Conservation (phyloP, 1,140 invertebrate species). For the Stratiolaelaps scimitus region DNA sequence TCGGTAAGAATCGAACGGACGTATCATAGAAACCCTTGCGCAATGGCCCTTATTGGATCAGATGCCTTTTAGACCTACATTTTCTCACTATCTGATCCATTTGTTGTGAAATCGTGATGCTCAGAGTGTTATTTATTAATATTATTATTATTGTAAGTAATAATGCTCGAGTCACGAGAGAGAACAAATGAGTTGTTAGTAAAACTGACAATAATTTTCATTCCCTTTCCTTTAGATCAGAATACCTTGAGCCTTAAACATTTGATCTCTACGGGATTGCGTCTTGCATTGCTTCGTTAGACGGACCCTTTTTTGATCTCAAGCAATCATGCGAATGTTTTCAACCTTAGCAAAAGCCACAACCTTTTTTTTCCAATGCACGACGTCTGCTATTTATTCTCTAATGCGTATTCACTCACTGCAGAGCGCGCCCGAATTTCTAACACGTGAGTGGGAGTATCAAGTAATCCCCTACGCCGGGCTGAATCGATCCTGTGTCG, state of each 20-base stretch:
- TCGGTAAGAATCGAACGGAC: background rate
- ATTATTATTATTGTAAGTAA: too few species aligned
- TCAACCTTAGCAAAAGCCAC: too few species aligned
- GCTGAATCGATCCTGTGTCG: slow-evolving; percentile 1
- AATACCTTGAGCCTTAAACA: background rate
- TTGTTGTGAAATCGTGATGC: too few species aligned
- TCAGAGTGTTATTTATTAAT: too few species aligned
- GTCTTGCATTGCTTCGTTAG: background rate
- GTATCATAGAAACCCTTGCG: background rate
- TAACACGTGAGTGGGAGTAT: background rate
- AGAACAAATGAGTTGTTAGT: too few species aligned
- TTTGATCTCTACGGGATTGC: background rate
- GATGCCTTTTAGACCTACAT: too few species aligned
- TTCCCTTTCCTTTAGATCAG: background rate
- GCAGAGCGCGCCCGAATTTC: background rate
- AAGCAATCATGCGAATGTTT: background rate
- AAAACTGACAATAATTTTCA: too few species aligned
- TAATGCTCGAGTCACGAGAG: too few species aligned
- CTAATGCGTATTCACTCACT: too few species aligned
- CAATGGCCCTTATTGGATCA: background rate
- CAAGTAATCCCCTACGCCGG: background rate
- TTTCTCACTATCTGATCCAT: too few species aligned
- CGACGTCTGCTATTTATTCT: too few species aligned
- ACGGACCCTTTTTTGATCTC: background rate
- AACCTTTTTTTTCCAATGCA: too few species aligned